phyloP scores from a whole-genome alignment of 1,140 invertebrate species.

The Physella acuta region DNA sequence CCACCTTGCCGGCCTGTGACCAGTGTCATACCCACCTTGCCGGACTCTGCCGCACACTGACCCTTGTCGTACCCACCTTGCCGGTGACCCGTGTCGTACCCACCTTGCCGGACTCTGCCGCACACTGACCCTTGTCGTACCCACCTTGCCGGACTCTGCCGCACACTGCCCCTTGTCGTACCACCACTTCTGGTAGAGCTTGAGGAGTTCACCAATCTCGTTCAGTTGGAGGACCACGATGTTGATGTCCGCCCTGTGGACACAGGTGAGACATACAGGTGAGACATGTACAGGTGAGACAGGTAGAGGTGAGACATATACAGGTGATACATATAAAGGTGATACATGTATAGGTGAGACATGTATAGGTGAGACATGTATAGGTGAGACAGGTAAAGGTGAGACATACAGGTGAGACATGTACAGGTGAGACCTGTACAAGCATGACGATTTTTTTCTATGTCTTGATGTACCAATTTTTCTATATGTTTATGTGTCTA shows the following conservation, averaged over 20 bases:
- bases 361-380: too few relatives aligned
- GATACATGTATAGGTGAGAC: too few relatives aligned
- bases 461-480: not conserved
- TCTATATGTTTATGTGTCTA: not conserved
- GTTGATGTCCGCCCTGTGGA: slow-evolving; percentile 29
- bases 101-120: slow-evolving; percentile 30
- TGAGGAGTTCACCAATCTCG: slow-evolving; percentile 50
- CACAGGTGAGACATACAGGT: not conserved
- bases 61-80: slow-evolving; percentile 56
- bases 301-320: too few relatives aligned
- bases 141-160: slow-evolving; percentile 29
- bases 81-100: too few relatives aligned
- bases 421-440: too few relatives aligned
- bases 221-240: slow-evolving; percentile 47
- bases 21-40: slow-evolving; percentile 33
- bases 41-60: slow-evolving; percentile 60
- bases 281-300: too few relatives aligned
- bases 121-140: slow-evolving; percentile 62
- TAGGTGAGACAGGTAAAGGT: too few relatives aligned
- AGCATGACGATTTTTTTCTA: not conserved
- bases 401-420: not conserved
- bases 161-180: slow-evolving; percentile 63
- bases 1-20: too few relatives aligned
- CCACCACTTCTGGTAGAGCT: slow-evolving; percentile 56
- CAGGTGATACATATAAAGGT: not conserved